phyloP scores from a whole-genome alignment of 1,140 invertebrate genomes.

The Zaprionus davidi region DNA sequence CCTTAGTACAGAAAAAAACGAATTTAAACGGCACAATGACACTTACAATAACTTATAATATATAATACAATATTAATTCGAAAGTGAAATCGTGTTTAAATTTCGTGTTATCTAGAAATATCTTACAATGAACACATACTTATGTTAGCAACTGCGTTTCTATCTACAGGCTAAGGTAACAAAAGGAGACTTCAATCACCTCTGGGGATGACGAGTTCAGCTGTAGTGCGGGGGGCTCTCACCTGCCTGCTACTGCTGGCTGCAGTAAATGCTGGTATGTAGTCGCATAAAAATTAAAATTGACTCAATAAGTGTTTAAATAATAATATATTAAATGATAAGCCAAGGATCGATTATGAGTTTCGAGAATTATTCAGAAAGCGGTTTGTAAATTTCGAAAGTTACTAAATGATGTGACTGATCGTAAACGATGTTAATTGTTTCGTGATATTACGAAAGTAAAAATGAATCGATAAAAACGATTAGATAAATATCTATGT shows the following conservation, averaged over 20 bases:
- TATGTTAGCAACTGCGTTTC: too few species aligned
- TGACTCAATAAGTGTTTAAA: too few species aligned
- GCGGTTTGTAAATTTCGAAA: too few species aligned
- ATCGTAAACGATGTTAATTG: too few species aligned
- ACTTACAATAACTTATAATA: not conserved
- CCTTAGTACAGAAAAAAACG: not conserved
- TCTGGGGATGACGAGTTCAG: constrained; percentile 26
- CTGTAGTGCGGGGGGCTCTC: constrained; percentile 24
- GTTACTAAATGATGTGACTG: too few species aligned
- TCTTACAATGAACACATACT: too few species aligned
- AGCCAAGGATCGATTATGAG: too few species aligned
- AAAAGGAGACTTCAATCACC: not conserved
- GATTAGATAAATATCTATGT: too few species aligned
- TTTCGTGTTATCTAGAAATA: constrained; percentile 1
- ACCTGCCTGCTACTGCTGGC: constrained; percentile 36
- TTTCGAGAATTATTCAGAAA: too few species aligned
- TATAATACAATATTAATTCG: not conserved
- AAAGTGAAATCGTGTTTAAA: not conserved
- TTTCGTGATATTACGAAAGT: too few species aligned
- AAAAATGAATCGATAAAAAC: too few species aligned
- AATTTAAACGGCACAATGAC: not conserved
- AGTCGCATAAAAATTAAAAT: not conserved
- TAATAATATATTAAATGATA: too few species aligned
- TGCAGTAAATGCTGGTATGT: constrained; percentile 51
- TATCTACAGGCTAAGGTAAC: constrained; percentile 33